A percentile compares a stretch with the other conserved stretches of the same genome.
phyloP scores from a whole-genome alignment of 2,113 vertebrate species.

The Vimba vimba region DNA sequence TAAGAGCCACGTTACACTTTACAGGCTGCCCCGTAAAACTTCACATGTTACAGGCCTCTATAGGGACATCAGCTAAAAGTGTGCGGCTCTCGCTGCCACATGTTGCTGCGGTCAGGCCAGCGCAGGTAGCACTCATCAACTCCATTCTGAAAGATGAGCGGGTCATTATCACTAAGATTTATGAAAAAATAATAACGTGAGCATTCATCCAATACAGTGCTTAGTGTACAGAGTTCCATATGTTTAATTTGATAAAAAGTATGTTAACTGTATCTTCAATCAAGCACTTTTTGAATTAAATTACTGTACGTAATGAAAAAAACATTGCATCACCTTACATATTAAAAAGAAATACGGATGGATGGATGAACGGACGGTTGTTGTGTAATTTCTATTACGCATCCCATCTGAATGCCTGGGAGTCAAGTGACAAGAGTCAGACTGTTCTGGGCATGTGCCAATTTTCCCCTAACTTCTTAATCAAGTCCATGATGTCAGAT shows the following conservation, averaged over 20 bases:
- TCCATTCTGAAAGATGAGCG: constrained; percentile 42
- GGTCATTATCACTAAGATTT: constrained; percentile 20
- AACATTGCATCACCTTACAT: too few species aligned
- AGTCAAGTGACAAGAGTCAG: constrained; percentile 35
- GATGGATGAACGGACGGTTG: neutral
- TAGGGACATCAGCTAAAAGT: constrained; percentile 68
- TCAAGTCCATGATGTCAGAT: constrained; percentile 43
- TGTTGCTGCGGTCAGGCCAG: constrained; percentile 58
- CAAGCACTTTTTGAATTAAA: neutral
- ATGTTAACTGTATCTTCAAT: neutral
- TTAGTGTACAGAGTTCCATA: neutral
- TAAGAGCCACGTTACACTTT: constrained; percentile 70
- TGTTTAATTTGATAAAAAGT: neutral
- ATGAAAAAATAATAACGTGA: neutral
- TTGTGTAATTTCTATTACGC: neutral
- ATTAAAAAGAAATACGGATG: neutral
- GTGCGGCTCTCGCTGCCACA: constrained; percentile 65
- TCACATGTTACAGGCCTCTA: constrained; percentile 74
- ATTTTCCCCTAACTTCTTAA: constrained; percentile 50
- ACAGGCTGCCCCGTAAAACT: constrained; percentile 67
- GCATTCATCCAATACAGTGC: neutral
- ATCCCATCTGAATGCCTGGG: neutral
- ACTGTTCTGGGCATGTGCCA: constrained; percentile 44
- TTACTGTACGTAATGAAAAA: neutral
- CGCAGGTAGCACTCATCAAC: constrained; percentile 1